phyloP scores from a whole-genome alignment of 2,888 invertebrate species.

The Epirrita christyi region DNA sequence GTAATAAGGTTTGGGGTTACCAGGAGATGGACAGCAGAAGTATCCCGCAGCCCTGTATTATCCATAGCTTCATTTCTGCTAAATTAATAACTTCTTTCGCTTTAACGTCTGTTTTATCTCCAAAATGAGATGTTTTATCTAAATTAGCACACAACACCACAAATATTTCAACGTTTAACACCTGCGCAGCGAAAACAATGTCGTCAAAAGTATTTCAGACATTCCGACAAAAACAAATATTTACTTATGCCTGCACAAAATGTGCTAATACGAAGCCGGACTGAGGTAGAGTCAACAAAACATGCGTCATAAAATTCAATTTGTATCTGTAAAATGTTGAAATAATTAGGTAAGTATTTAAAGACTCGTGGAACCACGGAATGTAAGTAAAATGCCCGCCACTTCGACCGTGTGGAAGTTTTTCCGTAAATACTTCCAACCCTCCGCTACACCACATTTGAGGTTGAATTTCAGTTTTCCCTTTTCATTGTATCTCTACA shows the following conservation, averaged over 20 bases:
- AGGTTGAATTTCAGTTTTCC: too few relatives aligned
- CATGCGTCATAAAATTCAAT: conserved; percentile 4
- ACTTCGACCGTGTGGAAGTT: too few relatives aligned
- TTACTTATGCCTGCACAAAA: conserved; percentile 34
- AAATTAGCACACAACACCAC: conserved; percentile 14
- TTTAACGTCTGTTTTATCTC: background rate
- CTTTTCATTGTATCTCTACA: too few relatives aligned
- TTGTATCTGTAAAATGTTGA: background rate
- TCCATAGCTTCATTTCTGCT: too few relatives aligned
- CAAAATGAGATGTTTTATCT: conserved; percentile 3
- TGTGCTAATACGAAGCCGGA: conserved; percentile 28
- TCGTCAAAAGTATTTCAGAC: conserved; percentile 31
- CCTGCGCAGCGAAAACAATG: conserved; percentile 36
- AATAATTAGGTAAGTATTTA: too few relatives aligned
- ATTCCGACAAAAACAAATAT: conserved; percentile 37
- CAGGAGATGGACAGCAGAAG: too few relatives aligned
- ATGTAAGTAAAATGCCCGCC: background rate
- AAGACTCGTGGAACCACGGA: background rate
- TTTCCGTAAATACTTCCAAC: too few relatives aligned
- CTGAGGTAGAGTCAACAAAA: conserved; percentile 23
- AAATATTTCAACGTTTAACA: conserved; percentile 32
- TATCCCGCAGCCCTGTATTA: too few relatives aligned
- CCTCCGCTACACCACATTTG: too few relatives aligned
- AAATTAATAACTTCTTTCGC: too few relatives aligned
- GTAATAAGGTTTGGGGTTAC: too few relatives aligned